Base-by-base conservation (phyloP, 2,888 invertebrate genomes). In the Rutpela maculata region DNA sequence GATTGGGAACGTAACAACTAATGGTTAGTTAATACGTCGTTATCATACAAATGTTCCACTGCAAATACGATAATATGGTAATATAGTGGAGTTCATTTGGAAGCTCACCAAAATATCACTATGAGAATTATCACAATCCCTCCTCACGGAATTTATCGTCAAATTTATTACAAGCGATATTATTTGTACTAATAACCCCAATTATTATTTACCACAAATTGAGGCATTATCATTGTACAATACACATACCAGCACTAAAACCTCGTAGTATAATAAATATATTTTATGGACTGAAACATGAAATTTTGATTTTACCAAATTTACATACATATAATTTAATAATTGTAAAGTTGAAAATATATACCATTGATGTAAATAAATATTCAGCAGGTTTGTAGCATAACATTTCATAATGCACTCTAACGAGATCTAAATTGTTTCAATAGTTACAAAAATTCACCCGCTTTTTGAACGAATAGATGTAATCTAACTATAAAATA, bases 141-240 rank as follows among this genome's bases (percentile, higher is more conserved):
- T 78, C 78, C 81, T 80, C 78, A 75, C 66, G 73, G 74, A 73
- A 81, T 81, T 83, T 83, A 83, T 81, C 79, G 79, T 72, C 62
- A 79, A 74, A 83, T 82, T 83, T 84, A 83, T 76, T 80, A 75
- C 76, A 75, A 70, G 76, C 75, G 72, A 69, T 78, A 76, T 81
- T 78, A 82, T 80, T 79, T 80, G 78, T 80, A 76, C 75, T 82
- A 82, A 80, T 80, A 81, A 75, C 78, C 76, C 63, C 78, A 80
- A 82, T 81, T 82, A 82, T 82, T 81, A 80, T 82, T 80, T 81
- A 77, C 78, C 77, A 74, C 75, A 79, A 80, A 79, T 82, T 79
- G 71, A 76, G 60, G 69, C 56, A 73, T 77, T 74, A 74, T 77
- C 59, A 57, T 56, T 18, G n/a, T 19, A 65, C 22, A 65, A 22